Base-by-base conservation (phyloP, 2,888 invertebrate genomes). In the Acrobasis consociella region DNA sequence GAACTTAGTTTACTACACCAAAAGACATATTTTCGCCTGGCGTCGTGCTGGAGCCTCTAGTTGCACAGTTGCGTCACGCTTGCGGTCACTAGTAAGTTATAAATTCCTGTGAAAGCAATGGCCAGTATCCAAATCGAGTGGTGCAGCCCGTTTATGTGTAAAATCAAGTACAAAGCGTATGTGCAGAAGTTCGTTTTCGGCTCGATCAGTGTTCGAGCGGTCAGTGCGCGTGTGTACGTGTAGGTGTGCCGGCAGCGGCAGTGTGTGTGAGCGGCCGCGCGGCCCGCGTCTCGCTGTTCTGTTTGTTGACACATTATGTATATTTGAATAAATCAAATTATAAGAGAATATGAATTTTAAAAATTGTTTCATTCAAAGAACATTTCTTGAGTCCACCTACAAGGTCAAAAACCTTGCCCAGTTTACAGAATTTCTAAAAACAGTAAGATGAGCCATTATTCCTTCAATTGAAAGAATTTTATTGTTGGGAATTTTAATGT, bases 301-400 rank as follows among this genome's bases (percentile, higher is more conserved):
- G 89, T 91, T 91, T 92, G 92, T 92, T 91, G 89, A 91, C 89
- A 92, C 91, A 91, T 89, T 86, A 86, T 90, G 91, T 91, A 91
- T 91, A 91, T 89, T 91, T 90, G 91, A 91, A 91, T 89, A 89
- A 92, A 91, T 92, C 90, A 92, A 91, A 92, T 91, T 91, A 92
- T 91, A 92, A 89, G 87, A 91, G 87, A 88, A 87, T 87, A 89
- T 88, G 89, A 92, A 92, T 91, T 91, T 91, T 85, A 88, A 68
- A 70, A 53, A 60, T 55, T 67, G 72, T 60, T 60, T 60, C 42
- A 60, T 60, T 60, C 22, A 31, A 31, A 31, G 31, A 31, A 31
- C 2, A 31, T 2, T 31, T 31, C 31, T 31, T 31, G 31, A 31
- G 31, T 31, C 31, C 31, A 31, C 7, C 22, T 5, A 5, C 31